Evolutionary conservation across 2,797 vertebrate species (phyloP), one percentile per base, ranked within the genome.

Genomic region (Poeciliopsis presidionis): DNA sequence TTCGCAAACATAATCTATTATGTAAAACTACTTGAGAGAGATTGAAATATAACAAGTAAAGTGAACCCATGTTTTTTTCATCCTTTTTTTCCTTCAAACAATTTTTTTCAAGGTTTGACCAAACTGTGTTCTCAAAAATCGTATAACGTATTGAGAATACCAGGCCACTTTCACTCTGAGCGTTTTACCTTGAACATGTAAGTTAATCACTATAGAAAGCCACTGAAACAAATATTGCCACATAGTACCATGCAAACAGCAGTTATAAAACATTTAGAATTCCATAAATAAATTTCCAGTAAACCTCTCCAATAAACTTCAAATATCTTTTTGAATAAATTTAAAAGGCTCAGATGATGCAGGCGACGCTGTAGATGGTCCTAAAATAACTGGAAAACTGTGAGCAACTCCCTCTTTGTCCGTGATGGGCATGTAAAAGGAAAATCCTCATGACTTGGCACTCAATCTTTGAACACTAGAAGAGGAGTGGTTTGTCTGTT

Each of bases 281-380:
- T 89, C 77, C 84, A 91, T 92, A 94, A 93, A 93, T 91, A 90
- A 93, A 87, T 93, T 90, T 92, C 88, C 85, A 79, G 89, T 93
- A 91, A 88, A 93, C 77, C 2, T 89, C 80, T 90, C 88, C 86
- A 89, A 92, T 88, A 89, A 91, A 93, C 89, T 82, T 85, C 84
- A 80, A 82, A 87, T 86, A 83, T 93, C 78, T 88, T 89, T 84
- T 91, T 87, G 81, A 93, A 86, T 81, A 81, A 78, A 91, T 93
- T 93, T 85, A 81, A 90, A 95, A 95, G 95, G 95, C 95, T 96
- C 95, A 96, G 95, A 95, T 93, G 93, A 94, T 87, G 95, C 95
- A 96, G 95, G 95, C 92, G 90, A 95, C 91, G 93, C 91, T 90
- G 87, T 84, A 87, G 90, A 90, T 88, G 72, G 88, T 89, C 87